phyloP scores from a whole-genome alignment of 2,888 invertebrate species.

The Germaria angustata region DNA sequence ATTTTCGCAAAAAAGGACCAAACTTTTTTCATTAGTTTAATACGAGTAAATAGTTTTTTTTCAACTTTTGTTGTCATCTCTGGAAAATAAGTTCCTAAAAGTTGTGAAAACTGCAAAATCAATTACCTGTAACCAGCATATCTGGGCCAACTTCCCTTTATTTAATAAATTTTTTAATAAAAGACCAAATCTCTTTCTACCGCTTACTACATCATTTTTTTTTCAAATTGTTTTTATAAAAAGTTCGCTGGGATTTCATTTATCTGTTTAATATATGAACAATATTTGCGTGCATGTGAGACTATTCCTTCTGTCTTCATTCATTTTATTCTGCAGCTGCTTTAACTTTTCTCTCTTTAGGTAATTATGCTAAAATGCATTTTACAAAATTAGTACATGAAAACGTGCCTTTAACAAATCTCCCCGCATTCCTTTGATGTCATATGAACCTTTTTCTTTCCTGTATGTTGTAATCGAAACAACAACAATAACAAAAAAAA shows the following conservation, averaged over 20 bases:
- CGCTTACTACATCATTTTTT: no score
- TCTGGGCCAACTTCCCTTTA: no score
- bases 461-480: not conserved
- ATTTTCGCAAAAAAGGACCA: no score
- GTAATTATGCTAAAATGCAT: slow-evolving; percentile 51
- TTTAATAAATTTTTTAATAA: no score
- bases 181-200: no score
- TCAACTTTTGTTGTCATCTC: no score
- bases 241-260: not conserved
- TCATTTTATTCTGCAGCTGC: not conserved
- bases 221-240: no score
- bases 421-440: slow-evolving; percentile 5
- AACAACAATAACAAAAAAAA: not conserved
- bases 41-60: no score
- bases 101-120: no score
- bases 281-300: not conserved
- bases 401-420: slow-evolving; percentile 47
- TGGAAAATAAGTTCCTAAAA: no score
- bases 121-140: no score
- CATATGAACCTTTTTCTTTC: not conserved
- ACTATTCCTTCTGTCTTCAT: not conserved
- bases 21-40: no score
- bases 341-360: not conserved
- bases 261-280: not conserved
- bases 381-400: slow-evolving; percentile 49